Conservation (phyloP, 2,113 vertebrate species). For the Archocentrus centrarchus region DNA sequence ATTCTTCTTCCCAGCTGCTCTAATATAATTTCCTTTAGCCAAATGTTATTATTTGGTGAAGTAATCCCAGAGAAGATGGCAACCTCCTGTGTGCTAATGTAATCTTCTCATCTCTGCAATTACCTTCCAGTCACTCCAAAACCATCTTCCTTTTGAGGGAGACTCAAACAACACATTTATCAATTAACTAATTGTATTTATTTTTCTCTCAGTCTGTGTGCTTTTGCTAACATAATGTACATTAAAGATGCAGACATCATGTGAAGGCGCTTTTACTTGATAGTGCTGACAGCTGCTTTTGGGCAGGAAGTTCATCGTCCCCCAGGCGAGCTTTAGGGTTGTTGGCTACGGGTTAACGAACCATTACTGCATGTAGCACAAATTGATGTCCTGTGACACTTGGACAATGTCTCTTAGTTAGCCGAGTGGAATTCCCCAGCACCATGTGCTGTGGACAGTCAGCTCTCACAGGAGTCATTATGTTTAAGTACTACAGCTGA, state of each 20-base stretch:
- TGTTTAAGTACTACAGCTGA: slow-evolving; percentile 20
- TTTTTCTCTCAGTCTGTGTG: slow-evolving; percentile 27
- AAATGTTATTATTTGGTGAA: slow-evolving; percentile 82
- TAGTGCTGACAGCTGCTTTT: slow-evolving; percentile 42
- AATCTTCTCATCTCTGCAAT: slow-evolving; percentile 69
- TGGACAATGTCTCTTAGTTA: slow-evolving; percentile 57
- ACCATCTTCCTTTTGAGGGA: slow-evolving; percentile 41
- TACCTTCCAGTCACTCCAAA: slow-evolving; percentile 57
- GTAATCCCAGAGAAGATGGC: slow-evolving; percentile 71
- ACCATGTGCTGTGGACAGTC: slow-evolving; percentile 46
- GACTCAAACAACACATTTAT: slow-evolving; percentile 40
- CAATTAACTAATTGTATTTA: slow-evolving; percentile 29
- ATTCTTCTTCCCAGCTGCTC: slow-evolving; percentile 61
- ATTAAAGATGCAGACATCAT: slow-evolving; percentile 55
- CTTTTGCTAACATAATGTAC: slow-evolving; percentile 17
- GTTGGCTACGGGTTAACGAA: slow-evolving; percentile 47
- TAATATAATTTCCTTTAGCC: slow-evolving; percentile 79
- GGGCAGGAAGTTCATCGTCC: slow-evolving; percentile 34
- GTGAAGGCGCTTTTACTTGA: slow-evolving; percentile 16
- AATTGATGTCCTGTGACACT: slow-evolving; percentile 78
- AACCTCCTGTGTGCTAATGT: slow-evolving; percentile 74
- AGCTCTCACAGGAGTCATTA: slow-evolving; percentile 45
- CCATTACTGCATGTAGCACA: slow-evolving; percentile 55
- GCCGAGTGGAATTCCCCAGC: slow-evolving; percentile 72
- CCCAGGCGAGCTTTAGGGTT: slow-evolving; percentile 21